Percentiles rank a stretch among this genome's conserved stretches.
phyloP scores from a whole-genome alignment of 2,797 vertebrate species.

The Sebastes wilsoni region DNA sequence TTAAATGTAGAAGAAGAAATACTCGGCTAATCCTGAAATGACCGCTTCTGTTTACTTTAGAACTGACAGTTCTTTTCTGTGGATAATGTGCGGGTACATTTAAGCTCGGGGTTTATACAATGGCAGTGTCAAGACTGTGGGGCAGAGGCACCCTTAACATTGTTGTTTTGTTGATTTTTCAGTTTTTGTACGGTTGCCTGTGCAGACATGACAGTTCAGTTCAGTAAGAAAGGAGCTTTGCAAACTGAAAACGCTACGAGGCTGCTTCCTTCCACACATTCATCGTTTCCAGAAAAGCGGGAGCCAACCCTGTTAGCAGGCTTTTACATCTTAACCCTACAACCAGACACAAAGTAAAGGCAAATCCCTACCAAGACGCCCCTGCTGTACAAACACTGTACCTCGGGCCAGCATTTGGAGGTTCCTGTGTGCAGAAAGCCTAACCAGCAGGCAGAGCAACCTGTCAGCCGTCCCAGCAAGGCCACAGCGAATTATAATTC shows the following conservation, averaged over 20 bases:
- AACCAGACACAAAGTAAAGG: slow-evolving; percentile 21
- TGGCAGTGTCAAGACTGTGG: not conserved
- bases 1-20: not conserved
- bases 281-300: not conserved
- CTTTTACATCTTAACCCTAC: slow-evolving; percentile 44
- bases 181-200: not conserved
- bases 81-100: not conserved
- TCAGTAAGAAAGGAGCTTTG: not conserved
- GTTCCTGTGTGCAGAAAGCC: slow-evolving; percentile 7
- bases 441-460: slow-evolving; percentile 21
- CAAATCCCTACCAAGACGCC: slow-evolving; percentile 19
- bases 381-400: slow-evolving; percentile 9
- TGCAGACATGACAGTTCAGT: not conserved
- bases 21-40: not conserved
- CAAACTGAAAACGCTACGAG: slow-evolving; percentile 7
- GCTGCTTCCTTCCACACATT: slow-evolving; percentile 7
- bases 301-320: slow-evolving; percentile 22
- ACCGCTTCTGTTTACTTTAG: not conserved
- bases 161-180: not conserved
- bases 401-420: slow-evolving; percentile 30
- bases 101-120: not conserved
- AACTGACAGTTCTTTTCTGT: not conserved
- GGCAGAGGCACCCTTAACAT: not conserved
- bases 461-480: slow-evolving; percentile 12
- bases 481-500: slow-evolving; percentile 13